Evolutionary conservation across 1,140 invertebrate genomes (phyloP).

Genomic region (Cotesia vestalis): DNA sequence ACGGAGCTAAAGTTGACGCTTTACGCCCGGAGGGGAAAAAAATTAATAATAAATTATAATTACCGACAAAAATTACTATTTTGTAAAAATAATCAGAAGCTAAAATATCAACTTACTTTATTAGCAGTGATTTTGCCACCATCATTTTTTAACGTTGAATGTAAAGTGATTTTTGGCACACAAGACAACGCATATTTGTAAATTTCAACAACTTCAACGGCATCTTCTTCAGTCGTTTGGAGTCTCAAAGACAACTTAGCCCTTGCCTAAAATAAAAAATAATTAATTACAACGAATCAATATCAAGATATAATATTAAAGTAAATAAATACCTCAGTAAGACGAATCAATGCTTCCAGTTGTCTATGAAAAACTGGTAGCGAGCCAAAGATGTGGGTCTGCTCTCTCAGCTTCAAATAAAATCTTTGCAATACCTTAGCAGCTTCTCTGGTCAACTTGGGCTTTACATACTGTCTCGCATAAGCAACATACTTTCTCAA

Average conservation of each 20-base stretch:
- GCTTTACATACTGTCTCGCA: constrained; percentile 87
- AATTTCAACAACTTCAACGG: constrained; percentile 86
- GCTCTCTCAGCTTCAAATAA: constrained; percentile 81
- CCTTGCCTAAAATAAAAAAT: constrained; percentile 71
- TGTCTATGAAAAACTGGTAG: constrained; percentile 85
- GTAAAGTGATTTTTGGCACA: constrained; percentile 68
- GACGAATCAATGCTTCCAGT: constrained; percentile 86
- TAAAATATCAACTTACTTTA: constrained; percentile 65
- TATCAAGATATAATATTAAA: too few relatives aligned
- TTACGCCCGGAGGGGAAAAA: too few relatives aligned
- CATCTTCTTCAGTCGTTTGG: constrained; percentile 81
- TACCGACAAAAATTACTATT: not conserved
- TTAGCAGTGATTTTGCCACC: constrained; percentile 77
- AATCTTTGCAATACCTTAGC: constrained; percentile 78
- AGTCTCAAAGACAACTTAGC: constrained; percentile 86
- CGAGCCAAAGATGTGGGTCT: constrained; percentile 70
- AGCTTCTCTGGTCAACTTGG: constrained; percentile 78
- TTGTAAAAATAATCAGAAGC: constrained; percentile 19
- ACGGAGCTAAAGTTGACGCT: too few relatives aligned
- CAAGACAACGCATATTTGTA: constrained; percentile 84
- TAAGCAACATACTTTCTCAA: constrained; percentile 92
- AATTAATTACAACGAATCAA: too few relatives aligned
- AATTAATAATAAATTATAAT: not conserved
- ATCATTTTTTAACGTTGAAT: constrained; percentile 61
- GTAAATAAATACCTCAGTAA: constrained; percentile 75